Base-by-base conservation (phyloP, 1,140 invertebrate species). In the Nasonia giraulti region DNA sequence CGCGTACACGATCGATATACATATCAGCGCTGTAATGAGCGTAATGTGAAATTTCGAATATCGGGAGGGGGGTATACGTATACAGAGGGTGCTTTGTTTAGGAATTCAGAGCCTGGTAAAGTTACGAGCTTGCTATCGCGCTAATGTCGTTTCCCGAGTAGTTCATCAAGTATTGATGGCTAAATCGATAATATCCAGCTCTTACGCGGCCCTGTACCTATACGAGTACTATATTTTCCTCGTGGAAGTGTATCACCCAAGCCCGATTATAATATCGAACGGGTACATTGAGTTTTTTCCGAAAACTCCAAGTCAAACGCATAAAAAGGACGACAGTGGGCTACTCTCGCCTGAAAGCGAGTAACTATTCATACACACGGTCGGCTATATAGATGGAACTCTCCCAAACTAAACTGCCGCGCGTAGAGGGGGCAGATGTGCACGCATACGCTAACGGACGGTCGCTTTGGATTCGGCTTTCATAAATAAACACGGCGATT, bases 401-500 rank as follows among this genome's bases (percentile, higher is more conserved):
- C 40, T 44, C 8, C 40, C 8, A 44, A 44, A 44, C 40, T 44
- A 50, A 50, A 50, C 14, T 50, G 12, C 47, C 12, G 12, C 47
- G 47, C 2, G 12, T 50, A 50, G 12, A 50, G 47, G 2, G 47
- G 8, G 47, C 12, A 50, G 47, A 50, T 50, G 47, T 50, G 47
- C 14, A 50, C 14, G 6, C 55, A 62, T 17, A n/a, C 7, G n/a
- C 5, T 62, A 20, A 20, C 55, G 55, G 20, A 62, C 17, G 55
- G 6, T 20, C 17, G 20, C 55, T 62, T 20, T 62, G 55, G 20
- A 20, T 62, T 62, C 55, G 73, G 37, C 73, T 74, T 74, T 40
- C 27, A 40, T 40, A 74, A 37, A 33, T 74, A 74, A 74, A 74
- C 73, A 74, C 73, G 33, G 17, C 20, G 73, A 74, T 74, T 74